phyloP scores from a whole-genome alignment of 2,797 vertebrate species.

The Halcyon leucocephala region DNA sequence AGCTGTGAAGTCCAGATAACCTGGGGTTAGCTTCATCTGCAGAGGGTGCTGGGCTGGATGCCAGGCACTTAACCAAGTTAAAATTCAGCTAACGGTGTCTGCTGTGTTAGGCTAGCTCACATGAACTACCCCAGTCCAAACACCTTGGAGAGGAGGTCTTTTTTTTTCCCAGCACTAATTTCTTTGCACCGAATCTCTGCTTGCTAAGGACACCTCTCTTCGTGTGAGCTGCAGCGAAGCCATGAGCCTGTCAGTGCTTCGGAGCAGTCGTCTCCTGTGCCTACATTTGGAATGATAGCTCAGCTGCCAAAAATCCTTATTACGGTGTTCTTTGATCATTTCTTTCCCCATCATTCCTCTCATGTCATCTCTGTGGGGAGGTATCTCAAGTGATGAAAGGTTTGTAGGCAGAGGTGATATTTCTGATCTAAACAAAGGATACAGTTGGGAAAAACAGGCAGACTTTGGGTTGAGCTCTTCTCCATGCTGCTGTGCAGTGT shows the following conservation, averaged over 20 bases:
- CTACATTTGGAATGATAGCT: background rate
- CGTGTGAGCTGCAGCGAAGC: background rate
- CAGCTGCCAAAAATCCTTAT: background rate
- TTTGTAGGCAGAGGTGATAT: background rate
- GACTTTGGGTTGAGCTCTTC: background rate
- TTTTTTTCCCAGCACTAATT: background rate
- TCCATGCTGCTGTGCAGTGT: rapidly evolving
- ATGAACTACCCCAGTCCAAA: background rate
- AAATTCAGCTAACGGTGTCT: background rate
- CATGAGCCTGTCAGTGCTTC: background rate
- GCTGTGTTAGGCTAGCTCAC: background rate
- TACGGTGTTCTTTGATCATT: background rate
- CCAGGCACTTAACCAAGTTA: background rate
- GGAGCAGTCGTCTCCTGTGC: background rate
- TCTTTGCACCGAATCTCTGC: background rate
- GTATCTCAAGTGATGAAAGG: background rate
- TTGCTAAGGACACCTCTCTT: background rate
- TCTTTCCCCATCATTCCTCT: background rate
- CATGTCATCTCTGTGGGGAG: background rate
- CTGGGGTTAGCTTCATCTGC: background rate
- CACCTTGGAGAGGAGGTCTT: background rate
- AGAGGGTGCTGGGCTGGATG: background rate
- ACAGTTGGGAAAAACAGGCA: background rate
- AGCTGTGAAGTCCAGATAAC: background rate
- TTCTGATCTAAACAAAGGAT: background rate